Percentiles rank a stretch among this genome's conserved stretches.
phyloP scores from a whole-genome alignment of 1,140 invertebrate genomes.

The Papilio helenus region DNA sequence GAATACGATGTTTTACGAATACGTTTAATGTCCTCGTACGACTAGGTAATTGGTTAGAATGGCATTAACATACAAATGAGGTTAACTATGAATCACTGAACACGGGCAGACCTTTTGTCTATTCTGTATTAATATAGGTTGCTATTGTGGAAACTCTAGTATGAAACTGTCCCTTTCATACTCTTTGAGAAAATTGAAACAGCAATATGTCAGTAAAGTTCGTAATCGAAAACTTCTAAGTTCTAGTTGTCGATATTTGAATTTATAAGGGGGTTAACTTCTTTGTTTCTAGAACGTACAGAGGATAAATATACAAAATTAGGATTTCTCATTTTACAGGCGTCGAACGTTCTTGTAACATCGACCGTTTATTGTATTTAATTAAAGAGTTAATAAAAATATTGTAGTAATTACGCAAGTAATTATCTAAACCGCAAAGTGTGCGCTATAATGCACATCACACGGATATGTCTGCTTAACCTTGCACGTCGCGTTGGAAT shows the following conservation, averaged over 20 bases:
- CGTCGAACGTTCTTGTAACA: neutral
- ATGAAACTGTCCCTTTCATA: neutral
- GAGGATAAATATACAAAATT: neutral
- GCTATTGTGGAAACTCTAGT: neutral
- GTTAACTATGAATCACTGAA: neutral
- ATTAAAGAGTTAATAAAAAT: neutral
- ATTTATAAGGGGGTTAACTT: too few relatives aligned
- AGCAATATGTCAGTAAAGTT: neutral
- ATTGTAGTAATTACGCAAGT: neutral
- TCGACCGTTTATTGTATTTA: neutral
- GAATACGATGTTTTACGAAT: slow-evolving; percentile 31
- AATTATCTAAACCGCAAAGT: slow-evolving; percentile 8
- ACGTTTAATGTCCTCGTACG: slow-evolving; percentile 14
- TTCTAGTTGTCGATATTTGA: too few relatives aligned
- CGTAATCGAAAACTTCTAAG: neutral
- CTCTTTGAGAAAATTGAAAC: neutral
- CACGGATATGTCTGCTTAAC: slow-evolving; percentile 33
- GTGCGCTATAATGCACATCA: slow-evolving; percentile 37
- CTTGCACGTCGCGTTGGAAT: slow-evolving; percentile 17
- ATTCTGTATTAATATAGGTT: neutral
- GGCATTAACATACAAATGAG: slow-evolving; percentile 15
- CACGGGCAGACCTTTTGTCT: slow-evolving; percentile 13
- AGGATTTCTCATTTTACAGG: neutral
- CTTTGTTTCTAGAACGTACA: too few relatives aligned
- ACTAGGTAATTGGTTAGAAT: slow-evolving; percentile 14